These are phyloP conservation scores for Nettapus auritus DNA, from an alignment of 2,113 vertebrate genomes.

Conservation along the genomic window DNA sequence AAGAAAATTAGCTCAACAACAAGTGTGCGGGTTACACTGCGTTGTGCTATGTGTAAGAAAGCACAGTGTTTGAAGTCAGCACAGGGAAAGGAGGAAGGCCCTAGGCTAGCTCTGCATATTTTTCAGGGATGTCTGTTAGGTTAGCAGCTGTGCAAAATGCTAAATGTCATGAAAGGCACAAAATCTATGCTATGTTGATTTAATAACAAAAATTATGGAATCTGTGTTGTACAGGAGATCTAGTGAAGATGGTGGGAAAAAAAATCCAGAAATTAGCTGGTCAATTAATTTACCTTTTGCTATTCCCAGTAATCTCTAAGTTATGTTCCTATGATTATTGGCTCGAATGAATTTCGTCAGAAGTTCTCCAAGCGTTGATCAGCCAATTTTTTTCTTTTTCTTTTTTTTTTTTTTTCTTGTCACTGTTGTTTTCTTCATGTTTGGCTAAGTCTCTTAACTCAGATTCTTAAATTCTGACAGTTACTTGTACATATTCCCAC, in stretches of 20 bases:
- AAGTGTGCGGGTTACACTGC: background rate
- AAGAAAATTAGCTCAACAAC: background rate
- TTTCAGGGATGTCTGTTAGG: background rate
- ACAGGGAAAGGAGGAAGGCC: background rate
- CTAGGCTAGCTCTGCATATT: background rate
- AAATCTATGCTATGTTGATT: rapidly evolving
- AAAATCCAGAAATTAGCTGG: background rate
- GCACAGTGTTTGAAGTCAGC: background rate
- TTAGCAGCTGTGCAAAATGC: rapidly evolving
- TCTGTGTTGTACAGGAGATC: background rate
- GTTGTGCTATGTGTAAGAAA: background rate
- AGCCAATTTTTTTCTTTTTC: background rate
- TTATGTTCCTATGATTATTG: background rate
- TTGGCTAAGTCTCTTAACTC: background rate
- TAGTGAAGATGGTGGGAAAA: background rate
- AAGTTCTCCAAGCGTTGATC: background rate
- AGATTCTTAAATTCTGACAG: background rate
- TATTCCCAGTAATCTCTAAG: background rate
- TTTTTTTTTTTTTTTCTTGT: background rate
- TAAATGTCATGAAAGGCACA: rapidly evolving
- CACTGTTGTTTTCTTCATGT: no score
- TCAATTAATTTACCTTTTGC: background rate
- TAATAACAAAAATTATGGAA: background rate
- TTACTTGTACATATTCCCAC: background rate
- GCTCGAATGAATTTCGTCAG: background rate